These are phyloP conservation scores for Leptogaster cylindrica DNA, from an alignment of 2,888 invertebrate species.

Conservation along the genomic window DNA sequence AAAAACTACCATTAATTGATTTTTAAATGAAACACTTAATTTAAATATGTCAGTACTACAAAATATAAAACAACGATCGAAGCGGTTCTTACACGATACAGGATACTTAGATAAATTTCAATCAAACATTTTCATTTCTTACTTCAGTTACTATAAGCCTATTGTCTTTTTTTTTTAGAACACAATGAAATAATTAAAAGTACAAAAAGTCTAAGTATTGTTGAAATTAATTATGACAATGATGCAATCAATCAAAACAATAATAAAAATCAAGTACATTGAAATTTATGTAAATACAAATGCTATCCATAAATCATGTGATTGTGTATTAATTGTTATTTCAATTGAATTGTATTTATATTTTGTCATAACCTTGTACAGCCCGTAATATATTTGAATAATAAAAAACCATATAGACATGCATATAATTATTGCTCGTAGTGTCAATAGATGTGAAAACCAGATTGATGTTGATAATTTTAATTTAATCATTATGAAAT, in stretches of 20 bases:
- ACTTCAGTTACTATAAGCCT: slow-evolving; percentile 47
- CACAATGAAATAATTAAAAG: slow-evolving; percentile 16
- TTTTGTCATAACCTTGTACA: not conserved
- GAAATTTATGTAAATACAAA: not conserved
- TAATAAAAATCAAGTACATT: not conserved
- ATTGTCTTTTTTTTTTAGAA: slow-evolving; percentile 46
- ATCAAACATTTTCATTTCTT: slow-evolving; percentile 38
- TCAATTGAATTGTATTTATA: not conserved
- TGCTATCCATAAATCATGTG: not conserved
- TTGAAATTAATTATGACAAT: slow-evolving; percentile 5
- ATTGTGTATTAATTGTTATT: slow-evolving; percentile 3
- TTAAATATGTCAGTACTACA: slow-evolving; percentile 42
- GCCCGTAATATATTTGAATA: not conserved
- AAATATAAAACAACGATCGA: slow-evolving; percentile 46
- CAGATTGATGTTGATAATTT: not conserved
- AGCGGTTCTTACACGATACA: slow-evolving; percentile 45
- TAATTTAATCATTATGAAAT: too few species aligned
- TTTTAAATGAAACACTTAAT: slow-evolving; percentile 42
- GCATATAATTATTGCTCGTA: slow-evolving; percentile 9
- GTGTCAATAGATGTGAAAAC: slow-evolving; percentile 9
- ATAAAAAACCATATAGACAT: not conserved
- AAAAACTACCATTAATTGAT: slow-evolving; percentile 46
- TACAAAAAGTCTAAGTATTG: slow-evolving; percentile 3
- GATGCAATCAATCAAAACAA: too few species aligned
- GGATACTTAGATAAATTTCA: slow-evolving; percentile 35